A percentile compares a stretch with the other conserved stretches of the same genome.
Conservation (phyloP, 2,888 invertebrate species). For the Hemithea aestivaria region DNA sequence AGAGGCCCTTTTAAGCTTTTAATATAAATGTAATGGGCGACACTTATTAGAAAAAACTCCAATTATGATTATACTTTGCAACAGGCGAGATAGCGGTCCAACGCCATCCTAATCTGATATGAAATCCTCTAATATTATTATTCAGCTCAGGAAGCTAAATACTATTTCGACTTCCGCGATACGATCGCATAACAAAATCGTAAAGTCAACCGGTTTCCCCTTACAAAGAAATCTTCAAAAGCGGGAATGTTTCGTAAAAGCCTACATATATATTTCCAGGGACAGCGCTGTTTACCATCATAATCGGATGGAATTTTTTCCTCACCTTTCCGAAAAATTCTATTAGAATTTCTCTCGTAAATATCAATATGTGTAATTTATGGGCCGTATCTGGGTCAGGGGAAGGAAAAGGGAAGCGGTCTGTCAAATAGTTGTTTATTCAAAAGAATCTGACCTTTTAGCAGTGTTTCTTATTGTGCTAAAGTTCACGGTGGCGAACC, state of each 20-base stretch:
- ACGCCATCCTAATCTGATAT: too few species aligned
- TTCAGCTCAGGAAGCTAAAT: too few species aligned
- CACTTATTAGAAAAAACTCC: too few species aligned
- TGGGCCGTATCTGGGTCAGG: conserved; percentile 22
- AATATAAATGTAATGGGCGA: too few species aligned
- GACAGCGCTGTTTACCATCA: conserved; percentile 17
- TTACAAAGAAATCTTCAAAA: too few species aligned
- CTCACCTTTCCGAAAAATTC: conserved; percentile 15
- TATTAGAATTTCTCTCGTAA: conserved; percentile 18
- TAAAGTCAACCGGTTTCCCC: too few species aligned
- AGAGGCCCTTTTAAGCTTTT: too few species aligned
- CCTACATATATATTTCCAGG: conserved; percentile 13
- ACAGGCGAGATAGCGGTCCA: too few species aligned
- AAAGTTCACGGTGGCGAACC: conserved; percentile 1
- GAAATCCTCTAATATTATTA: too few species aligned
- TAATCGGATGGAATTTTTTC: conserved; percentile 13
- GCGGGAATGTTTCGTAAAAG: conserved; percentile 3
- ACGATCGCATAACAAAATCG: too few species aligned
- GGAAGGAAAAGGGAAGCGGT: conserved; percentile 30
- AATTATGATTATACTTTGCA: too few species aligned
- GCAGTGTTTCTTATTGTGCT: conserved; percentile 16
- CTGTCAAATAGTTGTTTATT: conserved; percentile 37
- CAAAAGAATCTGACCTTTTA: conserved; percentile 22
- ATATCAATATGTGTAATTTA: conserved; percentile 30
- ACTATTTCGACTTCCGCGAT: too few species aligned